phyloP scores from a whole-genome alignment of 2,797 vertebrate genomes.

The Myripristis murdjan region DNA sequence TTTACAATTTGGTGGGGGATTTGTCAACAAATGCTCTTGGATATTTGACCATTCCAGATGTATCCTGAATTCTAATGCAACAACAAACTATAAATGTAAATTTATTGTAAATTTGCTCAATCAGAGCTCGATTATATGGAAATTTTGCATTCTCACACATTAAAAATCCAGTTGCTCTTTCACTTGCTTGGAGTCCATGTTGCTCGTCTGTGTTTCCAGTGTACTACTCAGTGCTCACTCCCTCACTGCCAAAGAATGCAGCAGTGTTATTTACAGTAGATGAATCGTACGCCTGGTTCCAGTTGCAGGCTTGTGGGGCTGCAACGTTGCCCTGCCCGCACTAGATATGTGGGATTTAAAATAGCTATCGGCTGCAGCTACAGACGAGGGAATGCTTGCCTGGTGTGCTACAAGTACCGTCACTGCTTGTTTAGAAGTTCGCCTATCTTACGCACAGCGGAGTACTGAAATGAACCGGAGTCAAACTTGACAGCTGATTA shows the following conservation, averaged over 20 bases:
- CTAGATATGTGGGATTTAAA: constrained; percentile 54
- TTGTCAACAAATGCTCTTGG: neutral
- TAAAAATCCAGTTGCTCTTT: constrained; percentile 32
- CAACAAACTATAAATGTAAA: neutral
- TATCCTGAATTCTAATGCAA: neutral
- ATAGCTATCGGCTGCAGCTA: constrained; percentile 35
- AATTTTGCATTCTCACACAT: neutral
- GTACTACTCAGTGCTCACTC: constrained; percentile 26
- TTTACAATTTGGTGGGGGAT: neutral
- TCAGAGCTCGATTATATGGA: neutral
- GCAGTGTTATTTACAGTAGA: constrained; percentile 81
- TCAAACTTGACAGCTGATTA: neutral
- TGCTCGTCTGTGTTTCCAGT: constrained; percentile 12
- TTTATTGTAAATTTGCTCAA: neutral
- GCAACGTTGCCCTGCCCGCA: constrained; percentile 36
- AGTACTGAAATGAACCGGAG: neutral
- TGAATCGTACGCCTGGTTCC: constrained; percentile 59
- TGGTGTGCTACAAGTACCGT: constrained; percentile 38
- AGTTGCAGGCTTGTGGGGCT: constrained; percentile 48
- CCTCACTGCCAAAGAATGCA: constrained; percentile 68
- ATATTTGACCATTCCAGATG: neutral
- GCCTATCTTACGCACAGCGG: constrained; percentile 33
- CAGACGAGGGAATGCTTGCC: constrained; percentile 15
- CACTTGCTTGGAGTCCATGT: constrained; percentile 6
- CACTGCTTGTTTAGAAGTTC: constrained; percentile 41